Conservation (phyloP, 2,888 invertebrate species). For the Chrysolina americana region DNA sequence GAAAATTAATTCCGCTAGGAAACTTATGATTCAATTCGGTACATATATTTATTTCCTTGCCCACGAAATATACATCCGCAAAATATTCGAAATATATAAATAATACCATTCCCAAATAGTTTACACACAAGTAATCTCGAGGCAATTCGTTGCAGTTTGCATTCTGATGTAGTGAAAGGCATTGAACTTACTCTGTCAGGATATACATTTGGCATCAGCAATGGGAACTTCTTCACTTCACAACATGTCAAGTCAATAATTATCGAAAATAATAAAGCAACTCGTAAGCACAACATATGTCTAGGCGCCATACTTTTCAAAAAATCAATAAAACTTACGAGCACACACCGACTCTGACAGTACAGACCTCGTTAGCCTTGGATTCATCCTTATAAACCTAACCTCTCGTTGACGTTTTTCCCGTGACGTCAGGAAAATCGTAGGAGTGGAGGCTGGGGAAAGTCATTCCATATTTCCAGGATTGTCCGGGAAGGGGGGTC, state of each 20-base stretch:
- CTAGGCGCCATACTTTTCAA: slow-evolving; percentile 59
- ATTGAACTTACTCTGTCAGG: slow-evolving; percentile 80
- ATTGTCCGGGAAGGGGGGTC: not conserved
- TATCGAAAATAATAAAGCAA: slow-evolving; percentile 55
- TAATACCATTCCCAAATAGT: too few species aligned
- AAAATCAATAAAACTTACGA: slow-evolving; percentile 42
- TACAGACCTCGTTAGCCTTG: slow-evolving; percentile 13
- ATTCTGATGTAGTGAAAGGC: not conserved
- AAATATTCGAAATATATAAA: too few species aligned
- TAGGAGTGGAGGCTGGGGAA: slow-evolving; percentile 10
- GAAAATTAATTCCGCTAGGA: too few species aligned
- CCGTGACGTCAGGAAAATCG: slow-evolving; percentile 20
- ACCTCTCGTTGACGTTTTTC: slow-evolving; percentile 20
- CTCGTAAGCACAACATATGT: slow-evolving; percentile 64
- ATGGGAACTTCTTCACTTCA: slow-evolving; percentile 74
- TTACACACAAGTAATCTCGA: too few species aligned
- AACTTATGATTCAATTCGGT: too few species aligned
- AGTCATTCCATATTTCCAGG: not conserved
- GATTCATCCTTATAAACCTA: slow-evolving; percentile 21
- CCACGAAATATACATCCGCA: too few species aligned
- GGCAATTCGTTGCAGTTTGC: not conserved
- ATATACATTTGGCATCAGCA: slow-evolving; percentile 87
- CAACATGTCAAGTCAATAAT: slow-evolving; percentile 59
- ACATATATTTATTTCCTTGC: too few species aligned
- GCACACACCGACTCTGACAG: slow-evolving; percentile 11